phyloP scores from a whole-genome alignment of 2,797 vertebrate genomes.

The Aulostomus chinensis region DNA sequence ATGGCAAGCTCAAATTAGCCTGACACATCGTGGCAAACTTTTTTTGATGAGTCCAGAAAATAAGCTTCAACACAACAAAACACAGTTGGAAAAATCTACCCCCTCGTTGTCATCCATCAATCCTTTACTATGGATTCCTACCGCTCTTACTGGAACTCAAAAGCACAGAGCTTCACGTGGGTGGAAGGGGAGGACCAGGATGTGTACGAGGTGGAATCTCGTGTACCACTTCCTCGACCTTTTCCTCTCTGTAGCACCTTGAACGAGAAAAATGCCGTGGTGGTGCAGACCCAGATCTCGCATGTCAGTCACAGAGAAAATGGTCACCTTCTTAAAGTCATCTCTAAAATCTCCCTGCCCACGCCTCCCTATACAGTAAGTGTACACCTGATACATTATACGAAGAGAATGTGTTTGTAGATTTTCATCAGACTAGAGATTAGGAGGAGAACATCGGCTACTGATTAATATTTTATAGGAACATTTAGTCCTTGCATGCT shows the following conservation, averaged over 20 bases:
- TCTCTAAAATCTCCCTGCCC: constrained; percentile 96
- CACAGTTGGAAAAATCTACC: neutral
- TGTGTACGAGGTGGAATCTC: constrained; percentile 92
- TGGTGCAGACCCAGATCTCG: constrained; percentile 92
- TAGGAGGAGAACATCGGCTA: neutral
- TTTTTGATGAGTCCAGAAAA: constrained; percentile 38
- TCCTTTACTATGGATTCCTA: constrained; percentile 88
- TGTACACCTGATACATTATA: constrained; percentile 38
- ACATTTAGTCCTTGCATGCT: constrained; percentile 17
- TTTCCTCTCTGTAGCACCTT: constrained; percentile 84
- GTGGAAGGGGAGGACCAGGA: constrained; percentile 88
- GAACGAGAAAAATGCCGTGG: constrained; percentile 89
- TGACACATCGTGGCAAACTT: constrained; percentile 11
- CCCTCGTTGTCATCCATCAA: neutral
- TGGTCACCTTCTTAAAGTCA: constrained; percentile 90
- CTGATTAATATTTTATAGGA: constrained; percentile 30
- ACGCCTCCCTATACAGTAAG: constrained; percentile 98
- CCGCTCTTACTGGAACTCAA: constrained; percentile 82
- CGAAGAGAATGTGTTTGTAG: constrained; percentile 1
- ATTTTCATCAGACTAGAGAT: constrained; percentile 4
- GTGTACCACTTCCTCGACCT: constrained; percentile 90
- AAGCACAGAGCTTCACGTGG: constrained; percentile 77
- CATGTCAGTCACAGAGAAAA: constrained; percentile 86
- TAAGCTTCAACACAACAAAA: constrained; percentile 19
- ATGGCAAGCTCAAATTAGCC: constrained; percentile 4